phyloP scores from a whole-genome alignment of 2,113 vertebrate species.

The Paramisgurnus dabryanus region DNA sequence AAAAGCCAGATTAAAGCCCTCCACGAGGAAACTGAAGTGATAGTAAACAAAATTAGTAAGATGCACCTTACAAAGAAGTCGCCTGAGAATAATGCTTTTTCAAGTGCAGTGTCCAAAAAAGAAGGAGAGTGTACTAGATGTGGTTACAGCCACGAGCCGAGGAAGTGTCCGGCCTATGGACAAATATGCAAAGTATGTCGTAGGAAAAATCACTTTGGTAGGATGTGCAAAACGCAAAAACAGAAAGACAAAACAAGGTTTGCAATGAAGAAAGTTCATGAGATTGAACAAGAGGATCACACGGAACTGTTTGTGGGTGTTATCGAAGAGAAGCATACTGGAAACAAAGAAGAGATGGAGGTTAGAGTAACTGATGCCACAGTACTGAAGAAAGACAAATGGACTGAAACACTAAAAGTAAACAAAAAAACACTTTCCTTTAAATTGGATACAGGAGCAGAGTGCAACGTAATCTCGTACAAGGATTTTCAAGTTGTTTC shows the following conservation, averaged over 20 bases:
- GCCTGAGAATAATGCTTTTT: neutral
- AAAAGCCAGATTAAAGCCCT: constrained; percentile 16
- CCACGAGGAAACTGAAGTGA: constrained; percentile 11
- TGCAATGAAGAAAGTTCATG: neutral
- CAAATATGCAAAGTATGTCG: neutral
- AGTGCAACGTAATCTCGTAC: too few species aligned
- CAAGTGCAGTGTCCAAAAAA: neutral
- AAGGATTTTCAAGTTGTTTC: too few species aligned
- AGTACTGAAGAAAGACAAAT: neutral
- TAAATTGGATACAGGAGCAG: too few species aligned
- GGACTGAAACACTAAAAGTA: neutral
- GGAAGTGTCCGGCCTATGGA: constrained; percentile 1
- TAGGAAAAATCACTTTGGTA: neutral
- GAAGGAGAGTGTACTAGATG: constrained; percentile 6
- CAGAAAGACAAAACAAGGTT: neutral
- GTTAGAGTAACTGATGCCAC: neutral
- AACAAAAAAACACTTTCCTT: neutral
- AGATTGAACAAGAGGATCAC: neutral
- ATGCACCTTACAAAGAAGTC: neutral
- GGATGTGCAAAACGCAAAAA: neutral
- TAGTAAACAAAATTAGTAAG: neutral
- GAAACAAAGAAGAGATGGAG: neutral
- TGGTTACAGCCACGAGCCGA: neutral
- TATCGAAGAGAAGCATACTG: neutral
- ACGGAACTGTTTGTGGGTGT: neutral